These are phyloP conservation scores for Pinctada fucata DNA, from an alignment of 2,888 invertebrate genomes.

Conservation along the genomic window DNA sequence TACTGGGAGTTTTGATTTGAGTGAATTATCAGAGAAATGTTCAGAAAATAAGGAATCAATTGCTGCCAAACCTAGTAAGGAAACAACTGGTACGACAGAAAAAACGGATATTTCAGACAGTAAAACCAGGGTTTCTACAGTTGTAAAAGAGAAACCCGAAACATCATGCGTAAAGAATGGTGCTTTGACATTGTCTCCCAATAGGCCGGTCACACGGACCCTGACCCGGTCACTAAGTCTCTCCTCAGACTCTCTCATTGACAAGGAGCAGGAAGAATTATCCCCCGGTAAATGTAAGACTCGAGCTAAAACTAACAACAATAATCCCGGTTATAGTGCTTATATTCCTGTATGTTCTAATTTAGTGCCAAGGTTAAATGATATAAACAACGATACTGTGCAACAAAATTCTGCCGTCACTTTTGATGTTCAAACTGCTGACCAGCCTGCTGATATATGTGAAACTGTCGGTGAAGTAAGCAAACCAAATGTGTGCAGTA, in stretches of 20 bases:
- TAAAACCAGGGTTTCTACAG: conserved; percentile 7
- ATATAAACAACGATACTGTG: too few relatives aligned
- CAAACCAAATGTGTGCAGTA: too few relatives aligned
- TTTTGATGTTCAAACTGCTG: too few relatives aligned
- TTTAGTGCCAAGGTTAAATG: too few relatives aligned
- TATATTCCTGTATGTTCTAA: too few relatives aligned
- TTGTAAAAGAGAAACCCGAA: not conserved
- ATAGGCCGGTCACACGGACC: not conserved
- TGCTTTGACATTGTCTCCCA: not conserved
- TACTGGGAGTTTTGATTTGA: conserved; percentile 4
- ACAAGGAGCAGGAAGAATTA: too few relatives aligned
- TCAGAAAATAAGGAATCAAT: conserved; percentile 2
- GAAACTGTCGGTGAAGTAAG: too few relatives aligned
- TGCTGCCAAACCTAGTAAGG: not conserved
- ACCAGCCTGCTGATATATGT: too few relatives aligned
- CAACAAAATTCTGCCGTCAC: too few relatives aligned
- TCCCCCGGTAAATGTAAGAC: too few relatives aligned
- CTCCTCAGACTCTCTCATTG: not conserved
- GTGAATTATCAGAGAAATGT: not conserved
- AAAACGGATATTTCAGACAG: not conserved
- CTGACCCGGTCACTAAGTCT: not conserved
- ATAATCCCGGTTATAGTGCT: too few relatives aligned
- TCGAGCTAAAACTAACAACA: too few relatives aligned
- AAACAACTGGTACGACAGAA: not conserved
- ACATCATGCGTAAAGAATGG: not conserved